phyloP scores from a whole-genome alignment of 2,113 vertebrate species.

The Phocoena phocoena region DNA sequence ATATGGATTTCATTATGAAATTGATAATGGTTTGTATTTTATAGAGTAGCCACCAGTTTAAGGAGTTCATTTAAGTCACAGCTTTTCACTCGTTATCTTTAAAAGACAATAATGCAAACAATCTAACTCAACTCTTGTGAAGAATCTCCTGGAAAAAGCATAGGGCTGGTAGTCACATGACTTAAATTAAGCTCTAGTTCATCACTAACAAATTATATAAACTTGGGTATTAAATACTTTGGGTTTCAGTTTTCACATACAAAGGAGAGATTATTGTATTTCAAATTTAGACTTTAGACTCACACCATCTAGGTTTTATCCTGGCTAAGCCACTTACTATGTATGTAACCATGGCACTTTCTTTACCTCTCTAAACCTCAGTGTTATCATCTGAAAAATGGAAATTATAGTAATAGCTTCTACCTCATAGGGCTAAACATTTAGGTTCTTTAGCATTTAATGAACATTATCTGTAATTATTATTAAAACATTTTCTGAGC shows the following conservation, averaged over 20 bases:
- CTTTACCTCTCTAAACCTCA: background rate
- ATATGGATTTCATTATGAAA: background rate
- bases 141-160: background rate
- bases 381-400: background rate
- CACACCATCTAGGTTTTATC: background rate
- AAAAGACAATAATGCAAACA: background rate
- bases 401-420: background rate
- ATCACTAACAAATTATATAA: background rate
- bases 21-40: conserved; percentile 23
- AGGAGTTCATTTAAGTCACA: background rate
- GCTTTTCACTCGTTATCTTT: conserved; percentile 38
- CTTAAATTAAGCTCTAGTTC: background rate
- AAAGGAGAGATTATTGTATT: background rate
- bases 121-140: background rate
- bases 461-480: background rate
- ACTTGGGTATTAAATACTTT: background rate
- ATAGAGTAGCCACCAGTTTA: conserved; percentile 18
- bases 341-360: background rate
- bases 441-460: background rate
- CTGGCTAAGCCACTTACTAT: background rate
- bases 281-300: background rate
- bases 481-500: background rate
- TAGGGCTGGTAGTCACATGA: background rate
- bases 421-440: background rate
- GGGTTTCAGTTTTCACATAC: background rate